Evolutionary conservation across 1,140 invertebrate species (phyloP).

Genomic region (Palaemon carinicauda): DNA sequence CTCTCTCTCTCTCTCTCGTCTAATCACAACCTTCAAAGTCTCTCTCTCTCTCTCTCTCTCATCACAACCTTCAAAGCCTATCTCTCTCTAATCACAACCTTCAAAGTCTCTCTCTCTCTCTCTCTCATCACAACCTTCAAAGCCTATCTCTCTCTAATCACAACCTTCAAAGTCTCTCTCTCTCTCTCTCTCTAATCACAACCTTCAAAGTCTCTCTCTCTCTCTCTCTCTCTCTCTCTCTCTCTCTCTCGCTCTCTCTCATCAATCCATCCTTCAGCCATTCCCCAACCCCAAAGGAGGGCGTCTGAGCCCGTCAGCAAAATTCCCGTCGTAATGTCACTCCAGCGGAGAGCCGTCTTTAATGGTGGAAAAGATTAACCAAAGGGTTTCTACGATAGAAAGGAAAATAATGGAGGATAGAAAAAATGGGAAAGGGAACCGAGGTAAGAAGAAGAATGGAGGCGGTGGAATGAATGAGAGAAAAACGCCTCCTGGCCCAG

Average conservation of each 20-base stretch:
- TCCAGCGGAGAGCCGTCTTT: too few species aligned
- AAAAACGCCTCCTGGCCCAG: not conserved
- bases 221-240: not conserved
- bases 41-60: too few species aligned
- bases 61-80: not conserved
- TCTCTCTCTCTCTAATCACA: not conserved
- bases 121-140: not conserved
- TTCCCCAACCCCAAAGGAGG: too few species aligned
- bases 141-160: not conserved
- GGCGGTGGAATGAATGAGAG: not conserved
- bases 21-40: not conserved
- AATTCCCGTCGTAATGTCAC: too few species aligned
- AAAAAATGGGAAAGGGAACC: not conserved
- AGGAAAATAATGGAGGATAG: not conserved
- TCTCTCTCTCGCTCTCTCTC: not conserved
- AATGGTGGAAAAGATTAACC: too few species aligned
- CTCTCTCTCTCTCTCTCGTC: not conserved
- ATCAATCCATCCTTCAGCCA: too few species aligned
- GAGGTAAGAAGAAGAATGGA: not conserved
- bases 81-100: too few species aligned
- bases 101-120: not conserved
- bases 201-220: too few species aligned
- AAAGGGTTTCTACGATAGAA: not conserved
- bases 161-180: too few species aligned
- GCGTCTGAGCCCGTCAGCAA: too few species aligned